These are phyloP conservation scores for Nyleta sp. DNA, from an alignment of 2,888 invertebrate species.

Conservation along the genomic window DNA sequence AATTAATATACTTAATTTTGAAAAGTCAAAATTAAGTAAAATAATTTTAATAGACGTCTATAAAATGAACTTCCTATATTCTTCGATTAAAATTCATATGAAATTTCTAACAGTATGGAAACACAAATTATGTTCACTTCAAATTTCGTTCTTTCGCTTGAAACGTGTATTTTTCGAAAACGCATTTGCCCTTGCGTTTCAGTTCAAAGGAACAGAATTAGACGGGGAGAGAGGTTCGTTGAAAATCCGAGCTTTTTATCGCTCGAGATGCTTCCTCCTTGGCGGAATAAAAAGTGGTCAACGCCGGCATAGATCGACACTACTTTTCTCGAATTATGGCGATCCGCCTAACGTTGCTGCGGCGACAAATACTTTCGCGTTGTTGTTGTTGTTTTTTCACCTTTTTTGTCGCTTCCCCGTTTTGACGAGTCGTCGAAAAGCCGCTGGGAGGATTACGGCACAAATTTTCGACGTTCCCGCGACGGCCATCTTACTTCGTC, in stretches of 20 bases:
- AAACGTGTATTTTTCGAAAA: neutral
- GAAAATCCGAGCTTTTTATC: slow-evolving; percentile 22
- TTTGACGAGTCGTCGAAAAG: slow-evolving; percentile 30
- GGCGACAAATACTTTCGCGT: slow-evolving; percentile 29
- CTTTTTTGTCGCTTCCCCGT: slow-evolving; percentile 14
- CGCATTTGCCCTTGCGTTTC: slow-evolving; percentile 12
- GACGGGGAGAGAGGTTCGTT: slow-evolving; percentile 17
- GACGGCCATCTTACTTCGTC: slow-evolving; percentile 42
- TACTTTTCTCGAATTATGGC: slow-evolving; percentile 43
- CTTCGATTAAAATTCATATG: too few relatives aligned
- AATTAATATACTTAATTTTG: too few relatives aligned
- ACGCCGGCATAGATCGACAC: slow-evolving; percentile 28
- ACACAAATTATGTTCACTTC: too few relatives aligned
- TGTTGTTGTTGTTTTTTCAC: too few relatives aligned
- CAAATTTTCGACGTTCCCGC: slow-evolving; percentile 26
- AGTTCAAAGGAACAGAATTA: slow-evolving; percentile 34
- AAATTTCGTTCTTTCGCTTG: neutral
- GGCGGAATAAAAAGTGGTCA: slow-evolving; percentile 27
- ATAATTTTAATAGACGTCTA: neutral
- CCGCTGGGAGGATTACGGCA: slow-evolving; percentile 30
- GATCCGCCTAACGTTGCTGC: slow-evolving; percentile 9
- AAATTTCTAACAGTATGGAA: too few relatives aligned
- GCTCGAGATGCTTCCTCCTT: slow-evolving; percentile 23
- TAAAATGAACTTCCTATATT: too few relatives aligned
- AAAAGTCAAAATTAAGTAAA: neutral